Conservation (phyloP, 2,113 vertebrate species). For the Danionella cerebrum region DNA sequence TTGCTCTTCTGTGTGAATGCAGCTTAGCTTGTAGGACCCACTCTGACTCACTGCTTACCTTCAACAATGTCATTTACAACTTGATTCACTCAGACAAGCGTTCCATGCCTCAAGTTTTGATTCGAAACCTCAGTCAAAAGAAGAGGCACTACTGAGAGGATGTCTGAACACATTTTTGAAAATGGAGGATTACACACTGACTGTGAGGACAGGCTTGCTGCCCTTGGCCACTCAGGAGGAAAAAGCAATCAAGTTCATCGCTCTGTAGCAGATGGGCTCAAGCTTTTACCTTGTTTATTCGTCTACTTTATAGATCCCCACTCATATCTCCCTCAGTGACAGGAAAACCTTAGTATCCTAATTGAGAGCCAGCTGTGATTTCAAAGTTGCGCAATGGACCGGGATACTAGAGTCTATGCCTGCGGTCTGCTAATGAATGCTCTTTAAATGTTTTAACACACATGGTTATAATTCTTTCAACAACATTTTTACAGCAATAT, state of each 20-base stretch:
- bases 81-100: conserved; percentile 2
- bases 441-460: too few species aligned
- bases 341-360: not conserved
- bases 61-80: not conserved
- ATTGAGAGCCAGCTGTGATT: conserved; percentile 1
- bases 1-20: conserved; percentile 6
- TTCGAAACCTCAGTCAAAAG: not conserved
- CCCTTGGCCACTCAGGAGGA: conserved; percentile 3
- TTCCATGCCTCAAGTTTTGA: conserved; percentile 8
- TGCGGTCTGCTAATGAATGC: conserved; percentile 13
- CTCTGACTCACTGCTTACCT: conserved; percentile 10
- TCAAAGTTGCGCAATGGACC: not conserved
- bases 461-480: too few species aligned
- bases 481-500: too few species aligned
- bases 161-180: not conserved
- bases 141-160: not conserved
- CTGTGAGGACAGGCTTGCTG: not conserved
- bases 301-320: conserved; percentile 8
- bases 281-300: conserved; percentile 5
- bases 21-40: not conserved
- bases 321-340: conserved; percentile 5
- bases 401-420: too few species aligned
- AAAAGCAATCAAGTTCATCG: conserved; percentile 27
- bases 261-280: conserved; percentile 12
- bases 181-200: conserved; percentile 11